Evolutionary conservation across 2,797 vertebrate genomes (phyloP).

Genomic region (Tolypeutes matacus): DNA sequence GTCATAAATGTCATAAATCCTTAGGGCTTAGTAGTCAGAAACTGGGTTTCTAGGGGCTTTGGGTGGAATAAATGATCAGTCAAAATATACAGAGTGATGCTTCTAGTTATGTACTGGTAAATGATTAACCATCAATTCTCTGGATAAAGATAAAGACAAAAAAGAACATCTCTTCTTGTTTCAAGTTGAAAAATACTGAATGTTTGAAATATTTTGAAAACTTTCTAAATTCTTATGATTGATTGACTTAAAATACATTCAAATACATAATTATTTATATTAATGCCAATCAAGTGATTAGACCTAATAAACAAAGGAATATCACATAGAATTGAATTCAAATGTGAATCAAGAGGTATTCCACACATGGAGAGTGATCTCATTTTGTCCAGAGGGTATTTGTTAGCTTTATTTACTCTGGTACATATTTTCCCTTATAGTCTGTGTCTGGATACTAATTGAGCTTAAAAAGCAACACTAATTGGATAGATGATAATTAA

Average conservation of each 20-base stretch:
- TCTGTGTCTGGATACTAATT: neutral
- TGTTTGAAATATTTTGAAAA: constrained; percentile 31
- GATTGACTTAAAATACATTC: neutral
- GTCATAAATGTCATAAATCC: neutral
- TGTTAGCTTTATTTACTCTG: neutral
- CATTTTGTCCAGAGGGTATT: neutral
- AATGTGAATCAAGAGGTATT: neutral
- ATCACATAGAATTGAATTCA: neutral
- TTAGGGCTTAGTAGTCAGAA: neutral
- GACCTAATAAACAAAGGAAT: neutral
- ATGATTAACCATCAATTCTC: neutral
- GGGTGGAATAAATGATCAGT: neutral
- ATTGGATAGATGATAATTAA: neutral
- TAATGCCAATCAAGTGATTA: neutral
- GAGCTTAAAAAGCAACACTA: neutral
- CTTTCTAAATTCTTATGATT: neutral
- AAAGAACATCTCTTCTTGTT: neutral
- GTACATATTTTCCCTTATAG: neutral
- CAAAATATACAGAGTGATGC: neutral
- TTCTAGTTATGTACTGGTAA: neutral
- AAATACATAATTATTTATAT: neutral
- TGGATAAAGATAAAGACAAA: neutral
- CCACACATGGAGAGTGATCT: neutral
- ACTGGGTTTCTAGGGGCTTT: neutral
- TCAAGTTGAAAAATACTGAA: neutral